Evolutionary conservation across 2,113 vertebrate species (phyloP).

Genomic region (Quiscalus mexicanus): DNA sequence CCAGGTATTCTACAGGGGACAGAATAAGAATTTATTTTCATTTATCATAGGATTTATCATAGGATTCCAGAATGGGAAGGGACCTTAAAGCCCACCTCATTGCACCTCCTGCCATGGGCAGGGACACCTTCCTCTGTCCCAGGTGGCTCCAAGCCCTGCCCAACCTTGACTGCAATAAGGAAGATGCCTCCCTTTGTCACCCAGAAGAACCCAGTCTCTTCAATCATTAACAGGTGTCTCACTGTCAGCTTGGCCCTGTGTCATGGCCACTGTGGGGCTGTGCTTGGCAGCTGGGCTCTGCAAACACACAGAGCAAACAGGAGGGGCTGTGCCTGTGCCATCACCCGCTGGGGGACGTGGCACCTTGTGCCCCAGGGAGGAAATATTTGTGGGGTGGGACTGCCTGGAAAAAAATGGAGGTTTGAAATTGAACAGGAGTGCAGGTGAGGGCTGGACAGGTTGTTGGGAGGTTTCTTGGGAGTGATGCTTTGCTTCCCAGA

Average conservation of each 20-base stretch:
- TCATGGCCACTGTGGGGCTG: not conserved
- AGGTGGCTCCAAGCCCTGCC: not conserved
- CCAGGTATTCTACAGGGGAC: not conserved
- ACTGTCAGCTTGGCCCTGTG: not conserved
- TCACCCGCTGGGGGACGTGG: not conserved
- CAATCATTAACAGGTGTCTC: not conserved
- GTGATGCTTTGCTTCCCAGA: not conserved
- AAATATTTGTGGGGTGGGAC: not conserved
- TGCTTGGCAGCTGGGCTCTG: not conserved
- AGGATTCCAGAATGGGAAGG: not conserved
- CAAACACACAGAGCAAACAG: not conserved
- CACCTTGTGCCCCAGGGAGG: not conserved
- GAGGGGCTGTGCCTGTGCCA: not conserved
- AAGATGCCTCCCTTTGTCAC: not conserved
- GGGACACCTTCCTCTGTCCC: not conserved
- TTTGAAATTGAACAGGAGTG: not conserved
- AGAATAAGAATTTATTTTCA: not conserved
- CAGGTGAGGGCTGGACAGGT: too few relatives aligned
- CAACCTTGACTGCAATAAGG: not conserved
- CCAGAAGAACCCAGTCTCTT: not conserved
- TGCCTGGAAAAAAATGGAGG: rapidly evolving
- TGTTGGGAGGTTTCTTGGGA: not conserved
- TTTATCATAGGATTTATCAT: rapidly evolving
- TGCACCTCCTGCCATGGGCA: too few relatives aligned
- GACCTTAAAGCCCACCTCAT: not conserved